Conservation (phyloP, 1,140 invertebrate genomes). For the Manduca sexta region DNA sequence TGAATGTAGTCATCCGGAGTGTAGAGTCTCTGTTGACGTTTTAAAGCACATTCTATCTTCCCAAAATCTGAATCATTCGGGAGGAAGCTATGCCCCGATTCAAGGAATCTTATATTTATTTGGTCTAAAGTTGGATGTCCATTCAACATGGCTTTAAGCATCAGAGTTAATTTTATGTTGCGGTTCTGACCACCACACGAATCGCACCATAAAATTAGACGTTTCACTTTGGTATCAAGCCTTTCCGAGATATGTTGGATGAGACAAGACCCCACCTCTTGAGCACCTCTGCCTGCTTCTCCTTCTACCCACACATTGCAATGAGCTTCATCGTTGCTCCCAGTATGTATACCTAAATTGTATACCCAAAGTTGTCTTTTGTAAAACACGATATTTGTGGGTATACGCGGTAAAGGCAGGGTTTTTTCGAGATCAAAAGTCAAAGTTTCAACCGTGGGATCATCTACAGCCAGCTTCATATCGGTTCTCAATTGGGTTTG, state of each 20-base stretch:
- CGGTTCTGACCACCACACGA: too few species aligned
- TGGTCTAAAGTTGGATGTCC: constrained; percentile 2
- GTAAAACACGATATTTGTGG: constrained; percentile 2
- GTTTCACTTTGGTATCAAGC: too few species aligned
- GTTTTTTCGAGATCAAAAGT: too few species aligned
- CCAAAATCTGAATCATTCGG: constrained; percentile 5
- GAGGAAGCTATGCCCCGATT: constrained; percentile 4
- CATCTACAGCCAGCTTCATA: too few species aligned
- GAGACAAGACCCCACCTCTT: constrained; percentile 3
- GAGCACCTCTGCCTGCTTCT: not conserved
- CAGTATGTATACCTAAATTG: constrained; percentile 2
- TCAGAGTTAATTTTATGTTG: not conserved
- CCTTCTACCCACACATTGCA: constrained; percentile 1
- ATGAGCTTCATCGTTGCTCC: constrained; percentile 2
- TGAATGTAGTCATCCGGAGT: not conserved
- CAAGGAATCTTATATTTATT: constrained; percentile 3
- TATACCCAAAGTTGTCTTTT: constrained; percentile 3
- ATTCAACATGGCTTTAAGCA: constrained; percentile 2
- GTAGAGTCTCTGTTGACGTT: constrained; percentile 1
- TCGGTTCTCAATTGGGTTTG: too few species aligned
- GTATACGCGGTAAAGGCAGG: constrained; percentile 1
- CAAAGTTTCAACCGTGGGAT: not conserved
- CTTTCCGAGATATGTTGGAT: too few species aligned
- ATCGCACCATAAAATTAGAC: too few species aligned
- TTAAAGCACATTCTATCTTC: constrained; percentile 2